Conservation (phyloP, 2,888 invertebrate species). For the Willowsia nigromaculata region DNA sequence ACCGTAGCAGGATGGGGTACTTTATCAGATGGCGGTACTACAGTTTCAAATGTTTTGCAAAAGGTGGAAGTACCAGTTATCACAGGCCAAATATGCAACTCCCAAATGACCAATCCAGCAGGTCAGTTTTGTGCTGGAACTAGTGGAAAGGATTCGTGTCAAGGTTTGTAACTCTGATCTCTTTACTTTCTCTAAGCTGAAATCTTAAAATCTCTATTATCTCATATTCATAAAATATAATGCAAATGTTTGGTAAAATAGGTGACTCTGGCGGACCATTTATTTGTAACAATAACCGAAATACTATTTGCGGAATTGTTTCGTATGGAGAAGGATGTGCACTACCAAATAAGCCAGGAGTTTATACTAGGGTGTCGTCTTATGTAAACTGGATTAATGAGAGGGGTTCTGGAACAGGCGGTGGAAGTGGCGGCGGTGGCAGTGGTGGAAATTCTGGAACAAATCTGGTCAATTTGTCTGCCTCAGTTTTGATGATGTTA, state of each 20-base stretch:
- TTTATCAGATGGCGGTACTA: not conserved
- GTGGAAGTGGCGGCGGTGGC: no score
- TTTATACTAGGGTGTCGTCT: slow-evolving; percentile 36
- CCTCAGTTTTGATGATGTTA: no score
- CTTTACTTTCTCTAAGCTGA: not conserved
- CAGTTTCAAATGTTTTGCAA: not conserved
- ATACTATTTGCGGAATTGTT: slow-evolving; percentile 52
- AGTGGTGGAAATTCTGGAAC: no score
- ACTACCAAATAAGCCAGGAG: not conserved
- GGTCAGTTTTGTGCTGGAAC: slow-evolving; percentile 50
- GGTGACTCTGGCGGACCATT: slow-evolving; percentile 56
- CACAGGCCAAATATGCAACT: no score
- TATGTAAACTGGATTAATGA: no score
- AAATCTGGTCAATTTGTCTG: no score
- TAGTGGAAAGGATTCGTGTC: slow-evolving; percentile 41
- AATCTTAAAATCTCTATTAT: not conserved
- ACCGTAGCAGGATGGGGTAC: slow-evolving; percentile 54
- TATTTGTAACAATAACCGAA: slow-evolving; percentile 2
- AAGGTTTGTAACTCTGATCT: not conserved
- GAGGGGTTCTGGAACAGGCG: no score
- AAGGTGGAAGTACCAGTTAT: not conserved
- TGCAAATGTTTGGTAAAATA: not conserved
- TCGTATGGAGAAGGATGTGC: slow-evolving; percentile 43
- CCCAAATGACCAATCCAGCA: not conserved
- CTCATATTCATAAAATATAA: not conserved